A percentile compares a stretch with the other conserved stretches of the same genome.
These are phyloP conservation scores for Camponotus vicinus DNA, from an alignment of 1,140 invertebrate species.

Conservation along the genomic window DNA sequence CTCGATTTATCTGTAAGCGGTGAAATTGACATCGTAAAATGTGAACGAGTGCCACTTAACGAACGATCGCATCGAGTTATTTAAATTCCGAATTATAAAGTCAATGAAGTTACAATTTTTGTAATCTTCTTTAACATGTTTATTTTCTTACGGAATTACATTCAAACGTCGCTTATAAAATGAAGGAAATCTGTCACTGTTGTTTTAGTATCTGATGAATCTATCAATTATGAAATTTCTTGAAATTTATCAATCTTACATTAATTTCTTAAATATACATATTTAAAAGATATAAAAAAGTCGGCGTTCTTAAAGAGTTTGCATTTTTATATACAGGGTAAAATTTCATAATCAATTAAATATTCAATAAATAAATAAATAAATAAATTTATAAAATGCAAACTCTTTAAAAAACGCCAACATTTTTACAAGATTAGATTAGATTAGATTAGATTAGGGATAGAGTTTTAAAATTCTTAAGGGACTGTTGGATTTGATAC, in stretches of 20 bases:
- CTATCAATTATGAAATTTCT: too few species aligned
- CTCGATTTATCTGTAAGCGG: constrained; percentile 32
- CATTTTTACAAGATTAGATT: background rate
- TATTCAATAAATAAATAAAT: too few species aligned
- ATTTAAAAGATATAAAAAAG: too few species aligned
- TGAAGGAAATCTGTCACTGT: background rate
- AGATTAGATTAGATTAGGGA: background rate
- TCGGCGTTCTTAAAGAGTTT: too few species aligned
- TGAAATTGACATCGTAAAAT: constrained; percentile 17
- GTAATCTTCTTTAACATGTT: background rate
- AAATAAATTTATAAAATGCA: background rate
- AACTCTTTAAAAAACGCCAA: background rate
- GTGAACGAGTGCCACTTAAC: constrained; percentile 19
- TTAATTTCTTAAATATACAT: too few species aligned
- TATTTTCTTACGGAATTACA: background rate
- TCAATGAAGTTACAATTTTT: background rate
- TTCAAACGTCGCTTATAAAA: background rate
- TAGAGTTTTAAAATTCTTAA: background rate
- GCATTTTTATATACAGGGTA: too few species aligned
- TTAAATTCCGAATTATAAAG: background rate
- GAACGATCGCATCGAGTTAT: constrained; percentile 3
- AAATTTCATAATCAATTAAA: too few species aligned
- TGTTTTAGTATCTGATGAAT: background rate
- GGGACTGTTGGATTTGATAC: background rate
- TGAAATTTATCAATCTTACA: background rate